Percentiles rank a stretch among this genome's conserved stretches.
Evolutionary conservation across 2,113 vertebrate species (phyloP).

Genomic region (Xyrauchen texanus): DNA sequence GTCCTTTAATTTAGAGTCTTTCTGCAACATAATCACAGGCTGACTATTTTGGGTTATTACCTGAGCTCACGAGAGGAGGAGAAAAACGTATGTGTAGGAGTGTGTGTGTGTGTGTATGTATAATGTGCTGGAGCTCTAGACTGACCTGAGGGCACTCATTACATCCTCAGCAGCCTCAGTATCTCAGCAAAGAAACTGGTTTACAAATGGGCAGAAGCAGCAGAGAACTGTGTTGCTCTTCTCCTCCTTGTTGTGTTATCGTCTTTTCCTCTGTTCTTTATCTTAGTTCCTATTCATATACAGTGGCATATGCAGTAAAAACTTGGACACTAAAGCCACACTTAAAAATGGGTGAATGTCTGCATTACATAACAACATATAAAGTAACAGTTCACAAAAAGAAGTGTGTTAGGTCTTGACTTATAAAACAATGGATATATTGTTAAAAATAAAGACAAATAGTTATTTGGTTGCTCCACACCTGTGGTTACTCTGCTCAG

Average conservation of each 20-base stretch:
- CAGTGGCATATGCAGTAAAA: too few relatives aligned
- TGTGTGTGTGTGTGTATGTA: conserved; percentile 33
- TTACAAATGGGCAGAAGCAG: conserved; percentile 5
- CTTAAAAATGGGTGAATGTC: too few relatives aligned
- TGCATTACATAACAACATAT: too few relatives aligned
- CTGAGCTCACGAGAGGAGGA: conserved; percentile 68
- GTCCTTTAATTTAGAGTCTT: conserved; percentile 78
- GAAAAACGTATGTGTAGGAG: conserved; percentile 40
- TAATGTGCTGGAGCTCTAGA: conserved; percentile 48
- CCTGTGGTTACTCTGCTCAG: too few relatives aligned
- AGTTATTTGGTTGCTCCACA: too few relatives aligned
- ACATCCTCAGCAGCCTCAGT: conserved; percentile 14
- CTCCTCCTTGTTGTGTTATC: not conserved
- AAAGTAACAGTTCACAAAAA: not conserved
- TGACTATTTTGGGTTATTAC: conserved; percentile 62
- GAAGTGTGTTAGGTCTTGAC: too few relatives aligned
- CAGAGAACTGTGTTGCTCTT: not conserved
- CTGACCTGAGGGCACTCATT: conserved; percentile 56
- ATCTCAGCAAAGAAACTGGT: conserved; percentile 32
- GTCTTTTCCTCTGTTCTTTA: not conserved
- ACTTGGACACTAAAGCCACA: too few relatives aligned
- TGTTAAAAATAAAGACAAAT: too few relatives aligned
- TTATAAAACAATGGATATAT: too few relatives aligned
- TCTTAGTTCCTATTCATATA: not conserved
- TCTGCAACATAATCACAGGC: conserved; percentile 71